Evolutionary conservation across 64 coral and sea anemone genomes (phyloP), one percentile per base, ranked within the genome.

Genomic region (Platygyra sinensis): DNA sequence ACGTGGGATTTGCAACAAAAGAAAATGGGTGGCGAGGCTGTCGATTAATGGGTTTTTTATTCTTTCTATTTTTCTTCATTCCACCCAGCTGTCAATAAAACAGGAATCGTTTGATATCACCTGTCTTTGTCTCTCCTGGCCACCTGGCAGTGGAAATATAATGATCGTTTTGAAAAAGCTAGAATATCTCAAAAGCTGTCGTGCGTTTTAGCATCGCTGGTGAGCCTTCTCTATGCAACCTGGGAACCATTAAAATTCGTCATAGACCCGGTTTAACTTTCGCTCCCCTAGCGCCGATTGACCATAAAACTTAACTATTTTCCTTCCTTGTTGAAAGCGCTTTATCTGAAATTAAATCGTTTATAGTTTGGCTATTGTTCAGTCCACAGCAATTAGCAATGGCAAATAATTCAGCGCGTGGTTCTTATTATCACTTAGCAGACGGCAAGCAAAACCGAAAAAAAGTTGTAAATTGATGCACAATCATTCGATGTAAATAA

Each of bases 371-470:
- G 20, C 83, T 65, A 89, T 93, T 94, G 92, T 94, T 49, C 78
- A 77, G 76, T 85, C 65, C 78, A 89, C 74, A 94, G 92, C 88
- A 94, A 94, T 94, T 94, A 88, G 79, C 87, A 65, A 93, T 69
- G 61, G 87, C 52, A 75, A 89, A 94, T 52, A 89, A 94, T 94
- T 84, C 71, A 77, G 60, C 87, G 87, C 61, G 92, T 94, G 92
- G 86, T 75, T 67, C 42, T 83, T 89, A 94, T 94, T 94, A 94
- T 89, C 92, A 94, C 71, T 89, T 78, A 94, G 92, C 50, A 67
- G 79, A 67, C 60, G 65, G 79, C 30, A 87, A 71, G 72, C 55
- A 79, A 77, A n/a, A 89, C 74, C 86, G 75, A 85, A 59, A 80
- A n/a, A 75, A 49, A 30, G 71, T 60, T 86, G 73, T 75, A 94